Evolutionary conservation across 2,113 vertebrate species (phyloP), one percentile per base, ranked within the genome.

Genomic region (Oplegnathus fasciatus): DNA sequence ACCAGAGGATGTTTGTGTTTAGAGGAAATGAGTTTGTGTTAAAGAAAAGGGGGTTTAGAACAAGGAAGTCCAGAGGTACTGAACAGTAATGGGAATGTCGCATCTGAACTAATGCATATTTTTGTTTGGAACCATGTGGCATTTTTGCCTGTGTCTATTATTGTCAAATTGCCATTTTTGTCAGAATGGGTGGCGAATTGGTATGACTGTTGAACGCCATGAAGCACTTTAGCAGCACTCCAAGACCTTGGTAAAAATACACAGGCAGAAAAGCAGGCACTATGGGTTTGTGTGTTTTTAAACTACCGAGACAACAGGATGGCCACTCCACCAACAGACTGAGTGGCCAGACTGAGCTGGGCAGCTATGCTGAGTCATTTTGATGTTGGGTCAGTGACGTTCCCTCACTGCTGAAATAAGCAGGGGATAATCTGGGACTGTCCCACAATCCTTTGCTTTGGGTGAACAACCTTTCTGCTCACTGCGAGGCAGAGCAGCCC

Each of bases 341-440:
- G 55, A 20, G 13, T 42, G 40, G 40, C 50, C 48, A 57, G 34
- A 57, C 17, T 40, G 26, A 66, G 72, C 64, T 30, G 34, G 32
- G 15, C 32, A 28, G 75, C 32, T 40, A 55, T 7, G 14, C 20
- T 24, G n/a, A 75, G 64, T 46, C 44, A 34, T 18, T 20, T 17
- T 48, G 48, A 72, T 22, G 14, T 13, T 18, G 42, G 13, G 10
- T 61, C 60, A 77, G 68, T 70, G 65, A 79, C 14, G 32, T 65
- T 75, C 74, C 22, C 28, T 26, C 10, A 13, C 52, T 24, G n/a
- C 42, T 54, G n/a, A 58, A 32, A 50, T 69, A 82, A 85, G 46
- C 55, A 78, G 55, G 9, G 48, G 86, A 85, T 82, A 69, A 88
- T 75, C 86, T 67, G 32, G 4, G 50, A 65, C 64, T 48, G 75